Percentiles rank a stretch among this genome's conserved stretches.
These are phyloP conservation scores for Thelaira solivaga DNA, from an alignment of 2,888 invertebrate species.

Conservation along the genomic window DNA sequence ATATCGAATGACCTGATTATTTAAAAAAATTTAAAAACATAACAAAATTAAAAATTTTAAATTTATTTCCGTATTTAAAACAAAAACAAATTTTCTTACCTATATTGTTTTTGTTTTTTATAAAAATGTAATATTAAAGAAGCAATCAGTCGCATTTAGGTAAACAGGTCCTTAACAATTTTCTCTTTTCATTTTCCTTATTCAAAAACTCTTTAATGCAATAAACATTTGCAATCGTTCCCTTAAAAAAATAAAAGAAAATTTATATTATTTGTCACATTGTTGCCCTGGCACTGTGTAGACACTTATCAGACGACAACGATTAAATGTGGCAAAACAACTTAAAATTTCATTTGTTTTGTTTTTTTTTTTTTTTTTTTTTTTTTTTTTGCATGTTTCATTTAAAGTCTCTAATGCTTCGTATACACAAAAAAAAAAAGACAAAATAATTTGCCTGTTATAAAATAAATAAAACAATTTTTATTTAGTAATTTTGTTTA, in stretches of 20 bases:
- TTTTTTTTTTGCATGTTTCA: conserved; percentile 20
- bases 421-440: background rate
- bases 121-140: too few species aligned
- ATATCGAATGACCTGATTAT: too few species aligned
- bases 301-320: conserved; percentile 61
- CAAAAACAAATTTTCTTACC: too few species aligned
- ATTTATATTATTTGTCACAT: conserved; percentile 63
- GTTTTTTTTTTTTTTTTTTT: too few species aligned
- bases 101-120: too few species aligned
- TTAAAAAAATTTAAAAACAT: too few species aligned
- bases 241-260: conserved; percentile 46
- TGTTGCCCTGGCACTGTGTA: conserved; percentile 50
- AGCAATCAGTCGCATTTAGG: too few species aligned
- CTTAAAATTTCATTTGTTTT: conserved; percentile 49
- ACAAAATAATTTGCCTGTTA: background rate
- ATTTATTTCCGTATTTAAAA: too few species aligned
- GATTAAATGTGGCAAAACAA: conserved; percentile 63
- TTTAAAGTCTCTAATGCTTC: background rate
- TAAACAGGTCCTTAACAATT: too few species aligned
- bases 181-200: background rate
- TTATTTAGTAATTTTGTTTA: background rate
- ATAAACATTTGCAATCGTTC: conserved; percentile 56
- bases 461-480: background rate
- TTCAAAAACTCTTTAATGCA: conserved; percentile 19
- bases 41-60: too few species aligned